Evolutionary conservation across 2,888 invertebrate genomes (phyloP), one percentile per base, ranked within the genome.

Genomic region (Machimus rusticus): DNA sequence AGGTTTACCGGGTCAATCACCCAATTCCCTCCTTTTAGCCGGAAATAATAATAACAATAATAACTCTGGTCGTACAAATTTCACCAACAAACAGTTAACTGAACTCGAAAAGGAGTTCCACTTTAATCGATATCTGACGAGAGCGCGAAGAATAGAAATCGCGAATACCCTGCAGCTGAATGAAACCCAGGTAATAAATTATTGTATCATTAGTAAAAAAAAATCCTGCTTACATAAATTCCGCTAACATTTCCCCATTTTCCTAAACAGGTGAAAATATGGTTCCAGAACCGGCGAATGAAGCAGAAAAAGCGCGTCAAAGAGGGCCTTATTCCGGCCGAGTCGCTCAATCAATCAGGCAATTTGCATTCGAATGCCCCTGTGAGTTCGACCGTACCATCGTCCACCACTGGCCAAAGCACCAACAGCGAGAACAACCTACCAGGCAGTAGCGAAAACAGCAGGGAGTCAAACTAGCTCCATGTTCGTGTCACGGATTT

Each of bases 41-140:
- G 28, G 90, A 92, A 89, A 92, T 90, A 90, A 91, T 92, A 28
- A 93, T 92, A 90, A 89, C 93, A 94, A 93, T 89, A 93, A 93
- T 88, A 96, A 96, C 93, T 97, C 98, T 16, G 99, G 99, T 51
- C 95, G 99, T 86, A 99, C 99, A 57, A 99, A 99, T 94, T 99
- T 99, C 94, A 99, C 99, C 90, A 99, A 99, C 93, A 99, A 99
- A 93, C 99, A 99, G 93, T 95, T 99, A 89, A 99, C 99, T 2
- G 99, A 99, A 93, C 94, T 99, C 89, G 99, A 99, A 93, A 99
- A 99, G 92, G 99, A 99, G 93, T 99, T 99, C 94, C 99, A 99
- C 93, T 99, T 99, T 93, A 99, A 99, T 94, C 99, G 99, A 93
- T 99, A 99, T 94, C 95, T 99, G 91, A 99, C 99, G 57, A 94